Evolutionary conservation across 2,888 invertebrate genomes (phyloP).

Genomic region (Meloe dianella): DNA sequence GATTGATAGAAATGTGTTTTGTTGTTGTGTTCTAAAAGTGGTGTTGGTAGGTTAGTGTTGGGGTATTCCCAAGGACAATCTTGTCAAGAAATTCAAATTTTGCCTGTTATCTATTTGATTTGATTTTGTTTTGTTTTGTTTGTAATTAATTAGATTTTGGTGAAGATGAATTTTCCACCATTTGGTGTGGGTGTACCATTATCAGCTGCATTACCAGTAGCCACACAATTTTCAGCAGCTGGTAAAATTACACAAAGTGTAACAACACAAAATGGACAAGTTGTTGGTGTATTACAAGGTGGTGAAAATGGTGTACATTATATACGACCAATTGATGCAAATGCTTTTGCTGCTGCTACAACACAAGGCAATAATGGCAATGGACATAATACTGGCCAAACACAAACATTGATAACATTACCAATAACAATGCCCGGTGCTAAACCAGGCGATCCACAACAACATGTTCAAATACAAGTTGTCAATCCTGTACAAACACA

Average conservation of each 20-base stretch:
- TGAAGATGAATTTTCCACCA: conserved; percentile 78
- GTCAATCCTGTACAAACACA: conserved; percentile 53
- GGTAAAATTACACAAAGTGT: conserved; percentile 75
- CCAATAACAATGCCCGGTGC: conserved; percentile 78
- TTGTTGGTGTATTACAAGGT: conserved; percentile 72
- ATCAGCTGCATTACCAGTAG: conserved; percentile 65
- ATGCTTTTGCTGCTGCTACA: conserved; percentile 54
- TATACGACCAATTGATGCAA: conserved; percentile 69
- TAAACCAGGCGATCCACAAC: conserved; percentile 77
- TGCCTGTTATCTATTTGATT: too few relatives aligned
- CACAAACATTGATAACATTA: conserved; percentile 75
- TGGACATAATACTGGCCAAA: conserved; percentile 36
- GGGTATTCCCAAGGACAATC: conserved; percentile 56
- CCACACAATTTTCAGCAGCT: conserved; percentile 69
- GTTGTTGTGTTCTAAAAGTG: background rate
- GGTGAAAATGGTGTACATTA: conserved; percentile 79
- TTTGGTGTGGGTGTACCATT: conserved; percentile 68
- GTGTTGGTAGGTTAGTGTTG: conserved; percentile 35
- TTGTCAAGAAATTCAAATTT: conserved; percentile 45
- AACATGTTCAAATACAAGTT: conserved; percentile 77
- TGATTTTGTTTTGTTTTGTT: conserved; percentile 26
- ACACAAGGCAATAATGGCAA: conserved; percentile 22
- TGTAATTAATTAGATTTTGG: conserved; percentile 30
- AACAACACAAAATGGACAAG: conserved; percentile 70
- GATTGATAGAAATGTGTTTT: conserved; percentile 22